Percentiles rank a stretch among this genome's conserved stretches.
Conservation (phyloP, 2,113 vertebrate genomes). For the Grus americana region DNA sequence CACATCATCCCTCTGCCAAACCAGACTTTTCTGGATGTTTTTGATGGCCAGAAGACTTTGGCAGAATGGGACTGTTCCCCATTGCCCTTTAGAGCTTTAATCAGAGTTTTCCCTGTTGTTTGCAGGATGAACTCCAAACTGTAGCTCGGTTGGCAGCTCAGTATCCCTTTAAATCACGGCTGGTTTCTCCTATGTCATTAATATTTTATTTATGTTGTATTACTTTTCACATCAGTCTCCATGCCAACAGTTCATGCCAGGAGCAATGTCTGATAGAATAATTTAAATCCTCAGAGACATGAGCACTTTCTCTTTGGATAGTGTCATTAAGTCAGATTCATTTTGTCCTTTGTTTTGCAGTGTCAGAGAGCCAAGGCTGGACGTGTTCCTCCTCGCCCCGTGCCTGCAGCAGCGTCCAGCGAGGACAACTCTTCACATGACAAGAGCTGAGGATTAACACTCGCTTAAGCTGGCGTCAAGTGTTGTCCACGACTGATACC, state of each 20-base stretch:
- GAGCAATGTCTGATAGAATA: slow-evolving; percentile 39
- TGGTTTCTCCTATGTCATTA: slow-evolving; percentile 21
- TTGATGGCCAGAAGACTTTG: background rate
- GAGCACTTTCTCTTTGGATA: background rate
- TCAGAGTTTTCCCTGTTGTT: background rate
- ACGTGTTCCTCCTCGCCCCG: accelerated
- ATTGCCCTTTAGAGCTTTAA: background rate
- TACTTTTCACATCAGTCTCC: slow-evolving; percentile 45
- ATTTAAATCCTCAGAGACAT: background rate
- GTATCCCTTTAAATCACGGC: slow-evolving; percentile 37
- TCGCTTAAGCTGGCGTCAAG: background rate
- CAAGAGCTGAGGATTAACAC: accelerated
- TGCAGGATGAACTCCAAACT: background rate
- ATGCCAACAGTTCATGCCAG: slow-evolving; percentile 63
- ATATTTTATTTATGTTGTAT: slow-evolving; percentile 64
- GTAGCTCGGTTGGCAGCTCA: background rate
- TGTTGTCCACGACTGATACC: accelerated
- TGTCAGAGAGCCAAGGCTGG: background rate
- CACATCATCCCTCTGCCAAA: background rate
- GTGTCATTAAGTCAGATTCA: background rate
- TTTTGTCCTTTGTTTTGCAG: background rate
- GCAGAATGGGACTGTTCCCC: background rate
- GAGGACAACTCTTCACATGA: accelerated
- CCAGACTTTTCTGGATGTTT: background rate
- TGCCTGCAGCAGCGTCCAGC: accelerated